phyloP scores from a whole-genome alignment of 2,797 vertebrate genomes.

The Otolemur crassicaudatus region DNA sequence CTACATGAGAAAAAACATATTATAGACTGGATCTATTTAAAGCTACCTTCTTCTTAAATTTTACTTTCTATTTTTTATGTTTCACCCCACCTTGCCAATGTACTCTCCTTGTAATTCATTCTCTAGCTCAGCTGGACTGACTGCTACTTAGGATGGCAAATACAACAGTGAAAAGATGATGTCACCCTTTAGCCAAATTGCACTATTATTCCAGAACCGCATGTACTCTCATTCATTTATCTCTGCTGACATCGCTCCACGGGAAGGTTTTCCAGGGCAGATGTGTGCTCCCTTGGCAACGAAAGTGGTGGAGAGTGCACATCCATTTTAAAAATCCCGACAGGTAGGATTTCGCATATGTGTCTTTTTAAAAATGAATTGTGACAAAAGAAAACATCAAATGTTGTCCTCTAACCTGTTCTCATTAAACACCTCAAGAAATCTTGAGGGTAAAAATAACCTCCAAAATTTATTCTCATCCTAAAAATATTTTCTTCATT shows the following conservation, averaged over 20 bases:
- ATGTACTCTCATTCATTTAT: conserved; percentile 71
- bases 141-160: conserved; percentile 55
- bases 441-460: conserved; percentile 42
- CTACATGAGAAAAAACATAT: conserved; percentile 49
- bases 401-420: conserved; percentile 29
- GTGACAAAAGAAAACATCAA: conserved; percentile 58
- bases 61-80: conserved; percentile 67
- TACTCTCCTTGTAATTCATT: conserved; percentile 54
- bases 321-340: conserved; percentile 77
- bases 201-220: conserved; percentile 63
- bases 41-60: conserved; percentile 49
- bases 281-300: conserved; percentile 79
- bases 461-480: conserved; percentile 52
- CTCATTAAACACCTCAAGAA: conserved; percentile 61
- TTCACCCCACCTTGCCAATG: conserved; percentile 55
- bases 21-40: conserved; percentile 15
- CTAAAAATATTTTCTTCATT: conserved; percentile 72
- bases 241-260: conserved; percentile 59
- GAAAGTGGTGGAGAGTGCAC: conserved; percentile 55
- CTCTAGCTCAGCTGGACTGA: conserved; percentile 52
- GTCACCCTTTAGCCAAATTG: conserved; percentile 72
- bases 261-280: conserved; percentile 76
- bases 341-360: conserved; percentile 77
- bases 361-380: conserved; percentile 68
- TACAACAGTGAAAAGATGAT: conserved; percentile 70